Evolutionary conservation across 2,113 vertebrate species (phyloP).

Genomic region (Tragulus kanchil): DNA sequence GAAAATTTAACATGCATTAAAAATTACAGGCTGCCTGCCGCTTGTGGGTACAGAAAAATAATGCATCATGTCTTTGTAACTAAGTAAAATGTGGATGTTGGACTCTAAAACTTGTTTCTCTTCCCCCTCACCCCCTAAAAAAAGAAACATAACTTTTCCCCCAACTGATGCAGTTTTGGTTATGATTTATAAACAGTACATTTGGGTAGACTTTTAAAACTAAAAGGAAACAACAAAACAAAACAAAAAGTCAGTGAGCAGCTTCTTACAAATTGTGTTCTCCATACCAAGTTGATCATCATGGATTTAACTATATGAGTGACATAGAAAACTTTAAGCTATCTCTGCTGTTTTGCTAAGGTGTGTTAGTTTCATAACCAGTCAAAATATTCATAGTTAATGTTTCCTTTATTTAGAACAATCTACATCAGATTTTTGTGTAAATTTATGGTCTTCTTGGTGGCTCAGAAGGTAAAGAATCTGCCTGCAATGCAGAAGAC

Average conservation of each 20-base stretch:
- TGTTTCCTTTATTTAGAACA: constrained; percentile 21
- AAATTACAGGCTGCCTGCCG: constrained; percentile 80
- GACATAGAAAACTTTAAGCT: background rate
- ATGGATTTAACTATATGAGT: background rate
- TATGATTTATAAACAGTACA: constrained; percentile 41
- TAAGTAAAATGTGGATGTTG: constrained; percentile 60
- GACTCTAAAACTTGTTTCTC: constrained; percentile 55
- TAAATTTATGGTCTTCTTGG: background rate
- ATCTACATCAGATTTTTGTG: background rate
- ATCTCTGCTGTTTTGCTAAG: background rate
- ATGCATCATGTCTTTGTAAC: constrained; percentile 66
- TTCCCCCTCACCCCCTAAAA: background rate
- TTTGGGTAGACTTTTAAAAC: constrained; percentile 15
- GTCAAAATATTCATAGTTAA: background rate
- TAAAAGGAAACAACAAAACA: background rate
- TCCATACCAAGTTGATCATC: background rate
- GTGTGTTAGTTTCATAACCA: background rate
- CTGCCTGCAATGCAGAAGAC: background rate
- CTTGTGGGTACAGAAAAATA: constrained; percentile 66
- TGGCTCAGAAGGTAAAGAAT: background rate
- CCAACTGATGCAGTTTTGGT: background rate
- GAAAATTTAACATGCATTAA: constrained; percentile 84
- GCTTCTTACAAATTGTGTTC: background rate
- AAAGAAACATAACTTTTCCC: constrained; percentile 32
- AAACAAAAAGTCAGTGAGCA: background rate